Evolutionary conservation across 2,888 invertebrate genomes (phyloP).

Genomic region (Lycophotia porphyrea): DNA sequence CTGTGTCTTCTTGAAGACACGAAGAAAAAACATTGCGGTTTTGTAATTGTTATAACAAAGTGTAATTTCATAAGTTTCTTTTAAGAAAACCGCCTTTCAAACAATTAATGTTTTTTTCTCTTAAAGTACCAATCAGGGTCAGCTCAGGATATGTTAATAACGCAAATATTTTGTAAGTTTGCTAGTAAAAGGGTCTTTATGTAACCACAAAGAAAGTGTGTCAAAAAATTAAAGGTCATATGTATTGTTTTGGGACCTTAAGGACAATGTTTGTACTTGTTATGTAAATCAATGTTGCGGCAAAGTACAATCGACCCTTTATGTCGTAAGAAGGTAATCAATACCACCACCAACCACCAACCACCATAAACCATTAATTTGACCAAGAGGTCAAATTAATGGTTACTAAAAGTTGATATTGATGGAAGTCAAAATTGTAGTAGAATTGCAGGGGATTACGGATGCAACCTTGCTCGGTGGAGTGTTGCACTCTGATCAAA

Average conservation of each 20-base stretch:
- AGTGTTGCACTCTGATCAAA: not conserved
- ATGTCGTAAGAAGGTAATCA: slow-evolving; percentile 10
- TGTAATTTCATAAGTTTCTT: slow-evolving; percentile 1
- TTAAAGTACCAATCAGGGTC: slow-evolving; percentile 29
- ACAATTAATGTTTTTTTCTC: slow-evolving; percentile 42
- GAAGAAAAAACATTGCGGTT: not conserved
- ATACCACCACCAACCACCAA: no score
- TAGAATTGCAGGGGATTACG: not conserved
- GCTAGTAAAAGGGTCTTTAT: slow-evolving; percentile 59
- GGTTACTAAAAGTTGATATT: slow-evolving; percentile 14
- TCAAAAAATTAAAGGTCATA: slow-evolving; percentile 63
- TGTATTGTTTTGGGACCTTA: slow-evolving; percentile 59
- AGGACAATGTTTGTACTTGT: slow-evolving; percentile 55
- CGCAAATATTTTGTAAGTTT: slow-evolving; percentile 61
- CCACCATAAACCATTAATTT: no score
- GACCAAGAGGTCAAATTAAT: slow-evolving; percentile 7
- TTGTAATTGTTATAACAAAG: slow-evolving; percentile 10
- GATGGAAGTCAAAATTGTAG: not conserved
- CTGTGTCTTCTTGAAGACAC: not conserved
- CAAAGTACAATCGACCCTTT: slow-evolving; percentile 23
- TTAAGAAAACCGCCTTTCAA: slow-evolving; percentile 21
- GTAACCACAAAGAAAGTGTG: slow-evolving; percentile 69
- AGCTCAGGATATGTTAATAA: slow-evolving; percentile 53
- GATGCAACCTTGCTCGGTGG: not conserved
- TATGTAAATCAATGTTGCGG: slow-evolving; percentile 50